Base-by-base conservation (phyloP, 1,140 invertebrate genomes). In the Bombus waltoni region DNA sequence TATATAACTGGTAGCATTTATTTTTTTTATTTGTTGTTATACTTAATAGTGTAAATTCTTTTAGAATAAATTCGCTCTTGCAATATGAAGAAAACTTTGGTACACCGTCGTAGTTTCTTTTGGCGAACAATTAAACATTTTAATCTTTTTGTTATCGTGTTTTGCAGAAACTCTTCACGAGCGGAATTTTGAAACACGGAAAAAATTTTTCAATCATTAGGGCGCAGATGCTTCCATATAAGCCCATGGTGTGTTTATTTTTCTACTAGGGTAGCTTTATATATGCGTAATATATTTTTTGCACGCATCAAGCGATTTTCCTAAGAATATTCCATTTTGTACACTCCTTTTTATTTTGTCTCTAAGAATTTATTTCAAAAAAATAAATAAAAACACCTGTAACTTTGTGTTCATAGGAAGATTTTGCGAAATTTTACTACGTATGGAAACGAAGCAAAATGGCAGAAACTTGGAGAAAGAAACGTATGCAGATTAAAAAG, bases 401-500 rank as follows among this genome's bases (percentile, higher is more conserved):
- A n/a, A 44, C 0, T 15, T 22, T 66, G 1, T 28, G 25, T 9
- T 85, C 32, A 3, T 73, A 85, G 75, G 74, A 81, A 4, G 83
- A 88, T 0, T n/a, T 85, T 10, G 77, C 77, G 2, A 32, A 81
- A 0, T 88, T 88, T 13, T 86, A 83, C 5, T 88, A 83, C 40
- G 65, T 32, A 3, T 87, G 78, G 74, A 75, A 81, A 40, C 35
- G 53, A 66, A 62, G 75, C 1, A 22, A 1, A 0, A 53, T 53
- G 18, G 18, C 47, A 8, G 40, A 81, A 4, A 0, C 66, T 1
- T 66, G 62, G 10, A 86, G 70, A 25, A 0, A 73, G 0, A 0
- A 0, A 0, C 18, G 47, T 8, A 0, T 1, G 47, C 0, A 0
- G 6, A 53, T 53, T 53, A 22, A 53, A 53, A 15, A 0, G 1